Base-by-base conservation (phyloP, 2,888 invertebrate genomes). In the Galerucella pusilla region DNA sequence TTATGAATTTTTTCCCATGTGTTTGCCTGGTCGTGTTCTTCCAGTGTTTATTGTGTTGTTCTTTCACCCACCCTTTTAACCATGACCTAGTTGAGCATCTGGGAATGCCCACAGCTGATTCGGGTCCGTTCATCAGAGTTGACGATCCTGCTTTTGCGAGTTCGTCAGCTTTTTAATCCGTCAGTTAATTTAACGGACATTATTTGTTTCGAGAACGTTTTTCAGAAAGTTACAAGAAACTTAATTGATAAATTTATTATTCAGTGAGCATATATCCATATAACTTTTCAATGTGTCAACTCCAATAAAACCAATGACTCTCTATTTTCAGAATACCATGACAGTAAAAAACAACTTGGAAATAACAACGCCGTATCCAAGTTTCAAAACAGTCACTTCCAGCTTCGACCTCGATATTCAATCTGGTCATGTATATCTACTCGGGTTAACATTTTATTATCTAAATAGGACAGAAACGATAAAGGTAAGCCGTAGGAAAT, bases 341-440 rank as follows among this genome's bases (percentile, higher is more conserved):
- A 85, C 87, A 65, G 89, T 91, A 78, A 89, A 89, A 73, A 93
- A 93, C 85, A 88, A 90, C 12, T 83, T 93, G 14, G 89, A 88
- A 72, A 81, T 93, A 0, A 87, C 86, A 10, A 90, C 92, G 0
- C 91, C 92, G 0, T 92, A 91, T 75, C 73, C 81, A 5, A 83
- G 79, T 46, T 87, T 86, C 75, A 87, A 88, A 77, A 88, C 90
- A 76, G 85, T 92, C 25, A 89, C 87, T 73, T 90, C 90, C 0
- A 85, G 88, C 52, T 89, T 89, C 64, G 86, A 90, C 63, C 88
- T 92, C 73, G 85, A 88, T 70, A 80, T 90, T 1, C 85, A 89
- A 81, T 83, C 88, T 80, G 84, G 89, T 78, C 80, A 87, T 75
- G 84, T 85, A 73, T 90, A 91, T 79, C 84, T 89, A 16, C 86